Base-by-base conservation (phyloP, 2,113 vertebrate species). In the Apus apus region DNA sequence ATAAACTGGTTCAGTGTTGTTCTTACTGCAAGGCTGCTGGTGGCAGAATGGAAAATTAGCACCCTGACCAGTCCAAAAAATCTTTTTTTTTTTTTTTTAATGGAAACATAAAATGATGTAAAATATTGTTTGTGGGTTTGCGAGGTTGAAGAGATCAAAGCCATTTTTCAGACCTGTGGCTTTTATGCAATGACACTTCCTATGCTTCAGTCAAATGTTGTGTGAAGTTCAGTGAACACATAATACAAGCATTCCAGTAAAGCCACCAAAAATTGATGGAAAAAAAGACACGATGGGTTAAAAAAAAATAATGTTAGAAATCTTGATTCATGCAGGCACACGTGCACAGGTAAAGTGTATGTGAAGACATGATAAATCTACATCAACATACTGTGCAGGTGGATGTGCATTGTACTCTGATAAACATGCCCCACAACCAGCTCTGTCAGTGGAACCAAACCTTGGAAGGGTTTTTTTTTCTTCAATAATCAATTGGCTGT, bases 401-500 rank as follows among this genome's bases (percentile, higher is more conserved):
- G 29, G 54, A 62, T 15, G 21, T 7, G 38, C 29, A 20, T 51
- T 54, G 81, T 18, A 40, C 57, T 36, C 23, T 4, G 4, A 30
- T 15, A 57, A 51, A 60, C 58, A 13, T 2, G 2, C 53, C 19
- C 1, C 96, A 13, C 43, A 22, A 29, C n/a, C 17, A 7, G 23
- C 3, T 73, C 22, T 5, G 45, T 15, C 62, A 61, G 26, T 0
- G 3, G 7, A 38, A 43, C 48, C 32, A 20, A 0, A 56, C 56
- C 46, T 22, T 34, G 32, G 29, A 68, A 76, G 34, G 13, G 25
- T 15, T 25, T 54, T n/a, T 54, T n/a, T n/a, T 5, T 2, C 25
- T n/a, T 96, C 98, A 97, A 94, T 97, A 98, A 98, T 96, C 96
- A 94, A 97, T 95, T 90, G 98, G 90, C 95, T 89, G 97, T 93